A percentile compares a stretch with the other conserved stretches of the same genome.
phyloP scores from a whole-genome alignment of 2,797 vertebrate species.

The Carcharodon carcharias region DNA sequence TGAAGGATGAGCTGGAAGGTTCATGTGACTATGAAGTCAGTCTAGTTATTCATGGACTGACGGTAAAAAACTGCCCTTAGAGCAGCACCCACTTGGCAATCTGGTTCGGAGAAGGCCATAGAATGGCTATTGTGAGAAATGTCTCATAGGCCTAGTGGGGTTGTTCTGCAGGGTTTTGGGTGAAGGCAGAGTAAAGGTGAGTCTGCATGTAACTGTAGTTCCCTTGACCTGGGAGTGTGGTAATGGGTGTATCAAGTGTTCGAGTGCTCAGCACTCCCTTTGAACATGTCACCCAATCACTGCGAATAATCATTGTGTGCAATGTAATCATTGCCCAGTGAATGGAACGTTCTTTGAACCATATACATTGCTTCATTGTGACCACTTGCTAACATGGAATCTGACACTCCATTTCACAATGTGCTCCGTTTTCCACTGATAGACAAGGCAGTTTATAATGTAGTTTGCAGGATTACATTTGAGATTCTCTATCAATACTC shows the following conservation, averaged over 20 bases:
- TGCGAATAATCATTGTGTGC: too few species aligned
- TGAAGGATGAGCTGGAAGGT: background rate
- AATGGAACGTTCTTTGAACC: background rate
- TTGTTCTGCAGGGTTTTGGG: background rate
- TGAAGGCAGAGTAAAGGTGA: background rate
- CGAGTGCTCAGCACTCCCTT: background rate
- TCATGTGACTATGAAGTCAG: background rate
- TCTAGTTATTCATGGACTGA: background rate
- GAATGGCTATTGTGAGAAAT: background rate
- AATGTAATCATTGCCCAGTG: too few species aligned
- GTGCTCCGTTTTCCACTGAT: background rate
- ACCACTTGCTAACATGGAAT: background rate
- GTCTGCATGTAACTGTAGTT: background rate
- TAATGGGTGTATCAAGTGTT: background rate
- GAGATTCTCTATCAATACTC: background rate
- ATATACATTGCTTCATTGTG: background rate
- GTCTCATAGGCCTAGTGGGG: background rate
- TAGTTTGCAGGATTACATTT: background rate
- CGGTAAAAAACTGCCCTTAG: background rate
- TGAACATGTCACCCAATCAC: background rate
- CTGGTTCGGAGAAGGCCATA: background rate
- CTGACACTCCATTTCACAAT: background rate
- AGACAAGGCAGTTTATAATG: background rate
- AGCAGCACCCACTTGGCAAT: background rate
- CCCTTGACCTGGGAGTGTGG: background rate